Base-by-base conservation (phyloP, 2,888 invertebrate species). In the Nemoura dubitans region DNA sequence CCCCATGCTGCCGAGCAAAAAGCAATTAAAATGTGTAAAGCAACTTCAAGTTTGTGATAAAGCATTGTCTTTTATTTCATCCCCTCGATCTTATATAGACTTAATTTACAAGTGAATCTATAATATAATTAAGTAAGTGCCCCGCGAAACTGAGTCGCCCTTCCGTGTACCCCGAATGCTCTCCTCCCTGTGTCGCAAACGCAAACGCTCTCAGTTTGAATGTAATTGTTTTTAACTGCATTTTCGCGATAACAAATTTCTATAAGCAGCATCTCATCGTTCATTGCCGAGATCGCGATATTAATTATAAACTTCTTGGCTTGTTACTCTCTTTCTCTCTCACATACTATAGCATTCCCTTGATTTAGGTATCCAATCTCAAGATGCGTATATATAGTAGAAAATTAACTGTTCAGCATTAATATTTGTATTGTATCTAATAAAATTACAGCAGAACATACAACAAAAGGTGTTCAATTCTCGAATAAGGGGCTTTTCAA, bases 21-120 rank as follows among this genome's bases (percentile, higher is more conserved):
- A 59, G 59, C 59, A 59, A 59, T 59, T 59, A 59, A 59, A 59
- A 59, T 59, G 59, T 59, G 59, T 59, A 59, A 1, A 59, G 59
- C 59, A 59, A 59, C 59, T 59, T 59, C 16, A 59, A 59, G 16
- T 59, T 59, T 21, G 59, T 59, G 59, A 59, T 59, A 59, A 59
- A 59, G 59, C 59, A 59, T 59, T 59, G 59, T 59, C 59, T 59
- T 59, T 59, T 59, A 59, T 59, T 59, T 59, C 59, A 59, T 59
- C 59, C 59, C 59, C 59, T 59, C 59, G 59, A 59, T 59, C 59
- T 59, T 59, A 59, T 59, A 59, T 59, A 59, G 59, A 59, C 59
- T 59, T 59, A 59, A 59, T 59, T 59, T 59, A 59, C 59, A 59
- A 59, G 59, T 59, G 59, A 59, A 59, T 59, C 59, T 59, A 59